Conservation (phyloP, 2,888 invertebrate species). For the Terebella lapidaria region DNA sequence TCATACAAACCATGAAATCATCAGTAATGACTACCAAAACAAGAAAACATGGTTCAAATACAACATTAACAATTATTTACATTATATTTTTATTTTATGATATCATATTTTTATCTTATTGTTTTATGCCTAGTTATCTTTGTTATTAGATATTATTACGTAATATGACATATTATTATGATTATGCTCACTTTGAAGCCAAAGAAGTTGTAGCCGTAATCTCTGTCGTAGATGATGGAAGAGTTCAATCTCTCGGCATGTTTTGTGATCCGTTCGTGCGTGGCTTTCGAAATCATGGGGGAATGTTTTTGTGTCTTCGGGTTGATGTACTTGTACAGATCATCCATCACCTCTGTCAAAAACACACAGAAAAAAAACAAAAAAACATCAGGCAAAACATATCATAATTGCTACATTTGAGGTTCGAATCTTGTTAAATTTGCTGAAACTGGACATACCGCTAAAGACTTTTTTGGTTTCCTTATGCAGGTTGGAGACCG, state of each 20-base stretch:
- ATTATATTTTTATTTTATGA: too few species aligned
- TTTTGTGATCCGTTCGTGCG: conserved; percentile 74
- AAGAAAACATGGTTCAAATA: too few species aligned
- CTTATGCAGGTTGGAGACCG: conserved; percentile 95
- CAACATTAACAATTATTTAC: too few species aligned
- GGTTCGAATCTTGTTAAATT: not conserved
- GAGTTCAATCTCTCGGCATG: conserved; percentile 88
- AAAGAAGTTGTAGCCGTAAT: conserved; percentile 95
- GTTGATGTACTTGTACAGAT: conserved; percentile 72
- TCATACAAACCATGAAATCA: too few species aligned
- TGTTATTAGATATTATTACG: too few species aligned
- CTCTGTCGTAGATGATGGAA: conserved; percentile 92
- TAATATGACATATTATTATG: too few species aligned
- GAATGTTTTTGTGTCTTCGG: conserved; percentile 66
- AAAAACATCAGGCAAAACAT: too few species aligned
- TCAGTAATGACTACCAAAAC: too few species aligned
- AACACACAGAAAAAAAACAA: conserved; percentile 23
- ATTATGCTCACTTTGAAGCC: conserved; percentile 86
- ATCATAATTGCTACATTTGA: too few species aligned
- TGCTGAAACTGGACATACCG: conserved; percentile 29
- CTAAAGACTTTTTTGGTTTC: conserved; percentile 89
- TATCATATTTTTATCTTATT: too few species aligned
- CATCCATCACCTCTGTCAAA: conserved; percentile 89
- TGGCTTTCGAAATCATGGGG: conserved; percentile 82
- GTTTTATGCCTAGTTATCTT: too few species aligned